Percentiles rank a stretch among this genome's conserved stretches.
Evolutionary conservation across 2,797 vertebrate species (phyloP).

Genomic region (Strix occidentalis): DNA sequence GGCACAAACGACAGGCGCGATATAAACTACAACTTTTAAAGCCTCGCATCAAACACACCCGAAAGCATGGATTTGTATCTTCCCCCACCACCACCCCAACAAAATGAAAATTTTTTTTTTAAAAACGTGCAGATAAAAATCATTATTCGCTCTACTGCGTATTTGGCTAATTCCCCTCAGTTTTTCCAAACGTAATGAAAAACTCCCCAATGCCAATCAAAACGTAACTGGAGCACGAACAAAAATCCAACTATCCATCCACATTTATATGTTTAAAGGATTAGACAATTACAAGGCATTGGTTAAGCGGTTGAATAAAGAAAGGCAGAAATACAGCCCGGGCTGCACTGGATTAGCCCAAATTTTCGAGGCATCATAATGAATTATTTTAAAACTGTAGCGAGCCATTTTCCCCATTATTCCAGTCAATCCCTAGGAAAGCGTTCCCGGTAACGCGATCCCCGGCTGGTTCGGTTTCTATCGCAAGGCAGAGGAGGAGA

Average conservation of each 20-base stretch:
- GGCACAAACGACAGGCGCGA: background rate
- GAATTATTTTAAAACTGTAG: constrained; percentile 50
- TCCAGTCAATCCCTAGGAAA: constrained; percentile 58
- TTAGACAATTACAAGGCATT: constrained; percentile 60
- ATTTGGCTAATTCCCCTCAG: constrained; percentile 57
- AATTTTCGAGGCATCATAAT: constrained; percentile 47
- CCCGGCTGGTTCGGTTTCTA: constrained; percentile 47
- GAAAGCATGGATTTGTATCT: background rate
- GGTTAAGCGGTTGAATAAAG: constrained; percentile 35
- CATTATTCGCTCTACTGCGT: constrained; percentile 38
- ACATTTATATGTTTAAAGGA: constrained; percentile 66
- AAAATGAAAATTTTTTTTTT: background rate
- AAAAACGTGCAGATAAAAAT: constrained; percentile 19
- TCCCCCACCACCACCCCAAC: background rate
- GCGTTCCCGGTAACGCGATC: constrained; percentile 57
- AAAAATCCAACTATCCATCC: constrained; percentile 69
- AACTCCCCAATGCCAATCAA: constrained; percentile 66
- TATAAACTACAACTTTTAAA: constrained; percentile 49
- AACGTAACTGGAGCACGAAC: constrained; percentile 69
- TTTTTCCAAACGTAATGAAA: constrained; percentile 57
- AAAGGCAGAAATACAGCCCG: background rate
- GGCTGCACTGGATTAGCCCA: constrained; percentile 18
- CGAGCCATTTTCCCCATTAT: constrained; percentile 50
- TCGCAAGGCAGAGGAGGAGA: constrained; percentile 60
- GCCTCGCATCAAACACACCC: background rate